phyloP scores from a whole-genome alignment of 2,888 invertebrate species.

The Agriopis aurantiaria region DNA sequence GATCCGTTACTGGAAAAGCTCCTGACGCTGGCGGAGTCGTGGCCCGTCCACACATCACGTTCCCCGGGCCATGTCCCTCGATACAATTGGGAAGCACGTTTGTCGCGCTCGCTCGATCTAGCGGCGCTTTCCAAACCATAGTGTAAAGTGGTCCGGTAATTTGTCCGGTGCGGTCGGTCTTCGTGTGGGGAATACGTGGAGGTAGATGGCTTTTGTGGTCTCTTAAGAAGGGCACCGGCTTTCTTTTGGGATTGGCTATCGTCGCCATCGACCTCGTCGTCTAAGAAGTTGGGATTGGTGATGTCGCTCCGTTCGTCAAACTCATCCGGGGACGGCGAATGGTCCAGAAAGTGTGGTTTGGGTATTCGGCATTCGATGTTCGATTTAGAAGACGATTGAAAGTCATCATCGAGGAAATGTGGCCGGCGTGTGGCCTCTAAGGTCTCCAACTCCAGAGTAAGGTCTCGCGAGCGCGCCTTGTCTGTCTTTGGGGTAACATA shows the following conservation, averaged over 20 bases:
- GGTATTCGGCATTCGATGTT: slow-evolving; percentile 83
- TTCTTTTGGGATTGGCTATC: slow-evolving; percentile 75
- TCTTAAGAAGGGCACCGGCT: slow-evolving; percentile 77
- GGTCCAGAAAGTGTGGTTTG: slow-evolving; percentile 84
- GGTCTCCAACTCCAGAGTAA: slow-evolving; percentile 76
- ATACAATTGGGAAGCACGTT: slow-evolving; percentile 80
- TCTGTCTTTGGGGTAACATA: slow-evolving; percentile 65
- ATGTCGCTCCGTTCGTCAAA: slow-evolving; percentile 82
- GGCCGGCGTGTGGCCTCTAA: slow-evolving; percentile 81
- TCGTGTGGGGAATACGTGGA: slow-evolving; percentile 68
- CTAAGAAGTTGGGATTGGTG: slow-evolving; percentile 81
- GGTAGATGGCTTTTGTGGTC: slow-evolving; percentile 65
- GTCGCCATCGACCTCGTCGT: slow-evolving; percentile 77
- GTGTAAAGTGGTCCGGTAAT: slow-evolving; percentile 76
- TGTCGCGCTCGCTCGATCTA: slow-evolving; percentile 81
- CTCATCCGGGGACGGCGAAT: slow-evolving; percentile 83
- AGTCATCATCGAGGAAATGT: slow-evolving; percentile 88
- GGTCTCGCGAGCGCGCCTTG: slow-evolving; percentile 78
- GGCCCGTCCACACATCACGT: slow-evolving; percentile 80
- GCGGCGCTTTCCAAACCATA: slow-evolving; percentile 81
- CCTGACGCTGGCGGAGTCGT: slow-evolving; percentile 80
- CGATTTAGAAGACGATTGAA: slow-evolving; percentile 84
- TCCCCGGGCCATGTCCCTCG: slow-evolving; percentile 83
- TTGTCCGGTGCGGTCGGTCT: slow-evolving; percentile 76
- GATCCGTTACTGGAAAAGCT: slow-evolving; percentile 85